Evolutionary conservation across 2,797 vertebrate species (phyloP), one percentile per base, ranked within the genome.

Genomic region (Tachyglossus aculeatus): DNA sequence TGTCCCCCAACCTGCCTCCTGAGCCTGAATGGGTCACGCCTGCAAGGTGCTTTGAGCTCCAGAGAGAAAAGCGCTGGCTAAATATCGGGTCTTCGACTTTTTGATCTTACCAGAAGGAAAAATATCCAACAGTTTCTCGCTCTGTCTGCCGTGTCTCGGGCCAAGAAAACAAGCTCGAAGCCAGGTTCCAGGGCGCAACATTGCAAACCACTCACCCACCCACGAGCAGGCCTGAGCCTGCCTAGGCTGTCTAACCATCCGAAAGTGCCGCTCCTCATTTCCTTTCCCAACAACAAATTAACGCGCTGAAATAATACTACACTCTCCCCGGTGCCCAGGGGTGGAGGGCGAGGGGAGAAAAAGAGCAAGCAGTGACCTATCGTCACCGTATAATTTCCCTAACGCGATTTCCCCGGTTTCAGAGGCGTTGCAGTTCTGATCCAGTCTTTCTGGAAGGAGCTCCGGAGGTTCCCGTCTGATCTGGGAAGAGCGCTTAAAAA

Each of bases 41-140:
- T 66, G 66, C 22, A 78, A 65, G 69, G 62, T 16, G n/a, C n/a
- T n/a, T n/a, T n/a, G 38, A 70, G 25, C 27, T 65, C 55, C 24
- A 50, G 32, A 25, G 10, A 25, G 15, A 29, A 51, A 67, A 51
- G 29, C 36, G n/a, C 55, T 53, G 47, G 5, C 32, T 32, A 71
- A 45, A 5, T 45, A 68, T 22, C 47, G 15, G 64, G 25, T n/a
- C 39, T 73, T 61, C 64, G 34, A 55, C 11, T 9, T 73, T 19
- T 2, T 69, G 45, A 69, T 45, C 21, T 52, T 57, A 4, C 48
- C 40, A 69, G n/a, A 64, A 18, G 39, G 18, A 40, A 60, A 55
- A 64, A 54, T 54, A 18, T n/a, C n/a, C 48, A 47, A 55, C 2
- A 60, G 27, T 56, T 52, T 50, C 68, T 25, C 29, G 62, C 38